Base-by-base conservation (phyloP, 1,140 invertebrate species). In the Orius insidiosus region DNA sequence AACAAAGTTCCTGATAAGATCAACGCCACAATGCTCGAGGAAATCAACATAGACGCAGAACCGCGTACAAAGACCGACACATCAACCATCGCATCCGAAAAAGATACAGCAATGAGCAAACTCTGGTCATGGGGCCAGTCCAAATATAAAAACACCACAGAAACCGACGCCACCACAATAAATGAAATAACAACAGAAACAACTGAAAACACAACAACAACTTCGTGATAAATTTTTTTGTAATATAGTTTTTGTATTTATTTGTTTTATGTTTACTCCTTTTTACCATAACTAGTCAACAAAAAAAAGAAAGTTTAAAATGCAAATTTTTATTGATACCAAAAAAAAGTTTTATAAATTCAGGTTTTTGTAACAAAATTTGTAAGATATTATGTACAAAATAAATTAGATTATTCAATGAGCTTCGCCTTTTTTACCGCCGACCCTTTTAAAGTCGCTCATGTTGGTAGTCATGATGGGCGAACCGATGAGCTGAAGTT, bases 381-480 rank as follows among this genome's bases (percentile, higher is more conserved):
- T 45, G 34, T 45, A 45, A 34, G 16, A 45, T 24, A 35, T 41
- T 45, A 45, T 45, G 34, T 36, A 45, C 31, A 45, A 35, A 35
- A 45, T 45, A 45, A 45, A 35, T 45, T 45, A 35, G n/a, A 11
- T 34, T 30, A 45, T 11, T 32, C 30, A 51, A 32, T 51, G 49
- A 18, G 49, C 86, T 64, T 97, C 90, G 37, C 90, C 90, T 60
- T 88, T 90, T 56, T 92, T 93, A 6, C 90, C 90, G 35, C 85
- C 75, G 6, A 96, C 79, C 53, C 90, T 70, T 61, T 93, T 94
- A 58, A 96, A 95, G 52, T 95, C 88, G 18, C 74, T 75, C 92
- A 96, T 96, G 58, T 96, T 94, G 5, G 88, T 95, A 9, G 85
- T 87, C 45, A 68, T 75, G 33, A 95, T 78, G 1, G 89, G 88